Conservation (phyloP, 2,888 invertebrate species). For the Apomyelois bistriatella region DNA sequence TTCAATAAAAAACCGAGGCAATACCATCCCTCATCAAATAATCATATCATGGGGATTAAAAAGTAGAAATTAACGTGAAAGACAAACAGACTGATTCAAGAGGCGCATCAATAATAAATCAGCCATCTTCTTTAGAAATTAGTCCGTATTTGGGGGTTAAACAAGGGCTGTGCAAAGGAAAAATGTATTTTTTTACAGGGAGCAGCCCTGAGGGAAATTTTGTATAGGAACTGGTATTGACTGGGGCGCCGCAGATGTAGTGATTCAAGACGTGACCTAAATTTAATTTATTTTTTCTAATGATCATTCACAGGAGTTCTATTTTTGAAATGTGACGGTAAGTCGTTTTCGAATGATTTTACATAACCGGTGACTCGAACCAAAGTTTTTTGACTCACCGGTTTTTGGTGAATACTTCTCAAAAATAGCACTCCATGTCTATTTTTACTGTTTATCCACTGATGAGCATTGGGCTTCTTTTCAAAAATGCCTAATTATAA, state of each 20-base stretch:
- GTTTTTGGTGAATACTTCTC: no score
- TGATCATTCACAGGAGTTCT: no score
- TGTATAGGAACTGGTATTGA: constrained; percentile 68
- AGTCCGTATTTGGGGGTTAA: constrained; percentile 71
- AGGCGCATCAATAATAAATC: constrained; percentile 73
- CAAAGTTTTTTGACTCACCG: no score
- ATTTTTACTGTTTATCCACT: no score
- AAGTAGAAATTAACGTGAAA: constrained; percentile 66
- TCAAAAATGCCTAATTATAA: no score
- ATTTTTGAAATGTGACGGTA: no score
- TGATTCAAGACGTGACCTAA: constrained; percentile 30
- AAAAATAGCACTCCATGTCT: no score
- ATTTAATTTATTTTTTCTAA: neutral
- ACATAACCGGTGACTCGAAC: no score
- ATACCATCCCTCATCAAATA: constrained; percentile 54
- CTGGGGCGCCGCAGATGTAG: constrained; percentile 33
- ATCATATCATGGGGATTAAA: constrained; percentile 52
- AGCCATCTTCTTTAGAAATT: constrained; percentile 70
- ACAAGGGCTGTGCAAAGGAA: constrained; percentile 54
- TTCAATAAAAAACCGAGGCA: constrained; percentile 20
- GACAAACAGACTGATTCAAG: constrained; percentile 62
- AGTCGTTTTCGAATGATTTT: no score
- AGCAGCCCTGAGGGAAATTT: constrained; percentile 72
- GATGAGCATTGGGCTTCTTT: no score
- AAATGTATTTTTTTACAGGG: constrained; percentile 47